phyloP scores from a whole-genome alignment of 2,797 vertebrate genomes.

The Catamblyrhynchus diadema region DNA sequence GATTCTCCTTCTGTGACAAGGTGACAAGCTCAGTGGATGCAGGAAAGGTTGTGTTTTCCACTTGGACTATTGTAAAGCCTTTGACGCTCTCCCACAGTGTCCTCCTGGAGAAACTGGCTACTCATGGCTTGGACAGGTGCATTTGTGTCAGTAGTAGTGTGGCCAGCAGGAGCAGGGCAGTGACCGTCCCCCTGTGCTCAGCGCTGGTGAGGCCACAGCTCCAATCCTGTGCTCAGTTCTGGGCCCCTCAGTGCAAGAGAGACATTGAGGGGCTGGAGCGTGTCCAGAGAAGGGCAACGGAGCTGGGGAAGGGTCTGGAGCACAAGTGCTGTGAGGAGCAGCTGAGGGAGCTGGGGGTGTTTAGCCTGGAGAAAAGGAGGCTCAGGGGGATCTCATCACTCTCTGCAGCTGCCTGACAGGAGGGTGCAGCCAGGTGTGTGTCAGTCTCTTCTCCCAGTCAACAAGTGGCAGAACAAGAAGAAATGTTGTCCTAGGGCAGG shows the following conservation, averaged over 20 bases:
- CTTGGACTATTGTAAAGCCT: not conserved
- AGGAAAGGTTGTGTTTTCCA: not conserved
- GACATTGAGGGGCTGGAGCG: not conserved
- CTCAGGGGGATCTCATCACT: not conserved
- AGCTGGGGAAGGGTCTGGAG: not conserved
- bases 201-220: not conserved
- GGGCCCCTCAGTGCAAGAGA: not conserved
- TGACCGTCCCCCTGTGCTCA: accelerated
- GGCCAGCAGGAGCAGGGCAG: not conserved
- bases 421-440: accelerated
- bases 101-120: not conserved
- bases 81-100: not conserved
- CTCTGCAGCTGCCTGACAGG: not conserved
- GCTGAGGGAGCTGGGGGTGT: not conserved
- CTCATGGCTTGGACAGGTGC: not conserved
- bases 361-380: not conserved
- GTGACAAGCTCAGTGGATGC: not conserved
- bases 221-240: not conserved
- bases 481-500: not conserved
- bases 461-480: not conserved
- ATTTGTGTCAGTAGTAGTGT: not conserved
- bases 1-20: not conserved
- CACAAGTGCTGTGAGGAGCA: not conserved
- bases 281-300: accelerated
- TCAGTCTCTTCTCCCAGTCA: not conserved